Conservation (phyloP, 2,888 invertebrate species). For the Sarcophaga caerulescens region DNA sequence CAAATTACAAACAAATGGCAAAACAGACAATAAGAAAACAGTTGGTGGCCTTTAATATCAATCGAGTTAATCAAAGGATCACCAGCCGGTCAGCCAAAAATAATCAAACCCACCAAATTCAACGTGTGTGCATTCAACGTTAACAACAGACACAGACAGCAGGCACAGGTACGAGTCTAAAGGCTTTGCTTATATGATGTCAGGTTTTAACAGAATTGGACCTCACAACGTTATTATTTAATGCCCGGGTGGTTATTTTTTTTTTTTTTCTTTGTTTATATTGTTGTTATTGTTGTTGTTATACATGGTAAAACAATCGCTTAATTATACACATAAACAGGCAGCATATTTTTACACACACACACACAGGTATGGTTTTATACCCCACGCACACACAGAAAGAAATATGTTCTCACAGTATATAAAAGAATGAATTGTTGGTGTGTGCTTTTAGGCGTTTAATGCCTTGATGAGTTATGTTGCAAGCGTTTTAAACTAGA, state of each 20-base stretch:
- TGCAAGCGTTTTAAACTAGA: too few relatives aligned
- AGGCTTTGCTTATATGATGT: too few relatives aligned
- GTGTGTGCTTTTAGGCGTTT: background rate
- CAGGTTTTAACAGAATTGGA: too few relatives aligned
- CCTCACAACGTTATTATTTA: slow-evolving; percentile 29
- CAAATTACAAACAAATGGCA: background rate
- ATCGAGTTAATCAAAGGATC: slow-evolving; percentile 53
- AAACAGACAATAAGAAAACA: slow-evolving; percentile 15
- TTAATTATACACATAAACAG: slow-evolving; percentile 40
- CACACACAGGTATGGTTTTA: background rate
- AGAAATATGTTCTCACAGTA: background rate
- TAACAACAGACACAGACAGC: too few relatives aligned
- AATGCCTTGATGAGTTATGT: background rate
- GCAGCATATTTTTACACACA: background rate
- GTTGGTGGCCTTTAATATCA: slow-evolving; percentile 47
- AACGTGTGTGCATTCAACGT: too few relatives aligned
- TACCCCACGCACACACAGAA: background rate
- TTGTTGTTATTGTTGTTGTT: slow-evolving; percentile 18
- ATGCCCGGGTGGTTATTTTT: slow-evolving; percentile 22
- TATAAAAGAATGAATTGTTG: background rate
- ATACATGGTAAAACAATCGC: slow-evolving; percentile 58
- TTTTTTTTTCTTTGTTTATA: background rate
- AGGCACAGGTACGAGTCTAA: too few relatives aligned
- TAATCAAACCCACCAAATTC: background rate
- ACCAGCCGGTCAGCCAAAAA: background rate